Percentiles rank a stretch among this genome's conserved stretches.
Evolutionary conservation across 2,797 vertebrate genomes (phyloP).

Genomic region (Melopsittacus undulatus): DNA sequence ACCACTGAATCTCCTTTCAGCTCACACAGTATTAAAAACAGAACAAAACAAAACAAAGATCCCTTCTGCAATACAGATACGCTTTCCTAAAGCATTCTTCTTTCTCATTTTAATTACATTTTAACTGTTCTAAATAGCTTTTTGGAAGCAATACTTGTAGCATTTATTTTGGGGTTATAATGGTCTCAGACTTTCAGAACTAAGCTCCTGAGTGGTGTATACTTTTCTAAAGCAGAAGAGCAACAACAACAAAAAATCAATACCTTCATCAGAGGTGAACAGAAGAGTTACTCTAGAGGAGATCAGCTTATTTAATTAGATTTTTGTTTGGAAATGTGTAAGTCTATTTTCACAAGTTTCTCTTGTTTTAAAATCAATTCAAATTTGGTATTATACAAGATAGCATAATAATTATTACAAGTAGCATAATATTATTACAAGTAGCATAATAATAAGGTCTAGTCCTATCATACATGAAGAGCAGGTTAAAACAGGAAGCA

Average conservation of each 20-base stretch:
- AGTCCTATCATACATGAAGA: background rate
- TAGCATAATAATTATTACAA: background rate
- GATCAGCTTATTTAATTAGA: background rate
- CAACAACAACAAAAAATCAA: rapidly evolving
- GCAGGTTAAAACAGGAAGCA: background rate
- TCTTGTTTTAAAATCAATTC: background rate
- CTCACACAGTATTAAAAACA: background rate
- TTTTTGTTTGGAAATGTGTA: background rate
- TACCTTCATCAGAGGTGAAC: background rate
- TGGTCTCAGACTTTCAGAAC: background rate
- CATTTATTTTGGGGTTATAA: background rate
- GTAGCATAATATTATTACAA: background rate
- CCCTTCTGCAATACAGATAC: background rate
- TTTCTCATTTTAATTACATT: background rate
- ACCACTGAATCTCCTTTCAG: background rate
- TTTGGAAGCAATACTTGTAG: background rate
- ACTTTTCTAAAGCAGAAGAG: background rate
- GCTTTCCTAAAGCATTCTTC: background rate
- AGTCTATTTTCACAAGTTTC: background rate
- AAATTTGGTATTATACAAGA: background rate
- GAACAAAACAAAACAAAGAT: too few species aligned
- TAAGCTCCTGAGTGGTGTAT: background rate
- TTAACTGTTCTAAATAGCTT: background rate
- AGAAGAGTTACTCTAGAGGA: background rate
- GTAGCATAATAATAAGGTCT: background rate